A percentile compares a stretch with the other conserved stretches of the same genome.
phyloP scores from a whole-genome alignment of 2,113 vertebrate species.

The Hydrolagus affinis region DNA sequence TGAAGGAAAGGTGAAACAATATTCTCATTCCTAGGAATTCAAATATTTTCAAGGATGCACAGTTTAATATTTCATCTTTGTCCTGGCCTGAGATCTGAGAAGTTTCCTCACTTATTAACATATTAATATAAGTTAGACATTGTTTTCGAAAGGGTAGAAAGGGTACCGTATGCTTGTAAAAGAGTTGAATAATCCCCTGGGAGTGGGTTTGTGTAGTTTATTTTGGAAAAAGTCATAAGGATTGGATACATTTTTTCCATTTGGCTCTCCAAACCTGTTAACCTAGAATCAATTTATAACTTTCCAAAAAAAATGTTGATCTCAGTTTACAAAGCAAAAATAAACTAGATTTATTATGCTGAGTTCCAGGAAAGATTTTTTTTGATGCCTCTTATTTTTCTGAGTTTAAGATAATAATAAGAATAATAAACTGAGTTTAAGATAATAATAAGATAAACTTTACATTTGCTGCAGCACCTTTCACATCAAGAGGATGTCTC shows the following conservation, averaged over 20 bases:
- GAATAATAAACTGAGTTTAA: no score
- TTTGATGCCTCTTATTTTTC: neutral
- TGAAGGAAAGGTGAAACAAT: neutral
- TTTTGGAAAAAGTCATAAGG: neutral
- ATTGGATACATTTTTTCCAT: conserved; percentile 47
- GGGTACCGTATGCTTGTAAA: neutral
- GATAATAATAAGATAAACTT: no score
- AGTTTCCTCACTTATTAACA: neutral
- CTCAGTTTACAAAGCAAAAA: neutral
- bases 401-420: neutral
- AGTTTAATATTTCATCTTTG: neutral
- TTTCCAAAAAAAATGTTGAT: conserved; percentile 11
- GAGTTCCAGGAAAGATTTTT: neutral
- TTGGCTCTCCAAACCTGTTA: conserved; percentile 49
- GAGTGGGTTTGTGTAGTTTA: neutral
- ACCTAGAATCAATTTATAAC: conserved; percentile 46
- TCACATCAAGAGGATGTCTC: no score
- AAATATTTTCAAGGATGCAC: conserved; percentile 5
- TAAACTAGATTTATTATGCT: neutral
- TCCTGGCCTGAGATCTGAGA: neutral
- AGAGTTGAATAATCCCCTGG: neutral
- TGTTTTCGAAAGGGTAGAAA: neutral
- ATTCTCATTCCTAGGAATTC: neutral
- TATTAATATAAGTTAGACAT: no score
- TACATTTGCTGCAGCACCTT: no score